These are phyloP conservation scores for Neopipo cinnamomea DNA, from an alignment of 2,113 vertebrate species.

Conservation along the genomic window DNA sequence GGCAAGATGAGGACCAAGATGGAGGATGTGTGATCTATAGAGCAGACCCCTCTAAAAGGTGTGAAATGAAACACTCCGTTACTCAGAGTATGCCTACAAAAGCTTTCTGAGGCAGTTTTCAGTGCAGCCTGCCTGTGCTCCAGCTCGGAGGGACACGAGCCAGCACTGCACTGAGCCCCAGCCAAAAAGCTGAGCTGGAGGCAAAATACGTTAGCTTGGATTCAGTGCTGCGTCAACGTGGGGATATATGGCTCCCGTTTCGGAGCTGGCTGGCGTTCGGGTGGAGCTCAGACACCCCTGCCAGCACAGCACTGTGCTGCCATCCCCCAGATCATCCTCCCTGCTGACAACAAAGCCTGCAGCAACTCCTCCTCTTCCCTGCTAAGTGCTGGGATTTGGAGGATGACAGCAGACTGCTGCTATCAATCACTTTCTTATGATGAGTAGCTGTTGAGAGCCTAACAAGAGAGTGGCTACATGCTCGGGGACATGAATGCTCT, in stretches of 20 bases:
- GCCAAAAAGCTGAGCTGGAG: neutral
- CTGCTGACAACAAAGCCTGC: neutral
- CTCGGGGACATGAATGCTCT: too few relatives aligned
- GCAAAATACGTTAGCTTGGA: neutral
- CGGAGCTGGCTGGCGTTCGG: accelerated
- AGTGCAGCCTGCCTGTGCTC: neutral
- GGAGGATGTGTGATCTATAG: neutral
- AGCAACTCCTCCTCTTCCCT: neutral
- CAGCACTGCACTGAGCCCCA: neutral
- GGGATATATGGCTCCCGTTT: accelerated
- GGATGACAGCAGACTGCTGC: neutral
- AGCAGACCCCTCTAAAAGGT: neutral
- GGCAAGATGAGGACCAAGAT: neutral
- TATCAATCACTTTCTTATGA: neutral
- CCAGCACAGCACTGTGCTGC: neutral
- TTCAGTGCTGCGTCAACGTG: neutral
- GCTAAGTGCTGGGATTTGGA: accelerated
- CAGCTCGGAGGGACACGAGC: neutral
- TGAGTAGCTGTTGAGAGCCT: too few relatives aligned
- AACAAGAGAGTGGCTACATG: too few relatives aligned
- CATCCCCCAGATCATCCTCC: neutral
- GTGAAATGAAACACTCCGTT: neutral
- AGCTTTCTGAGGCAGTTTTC: neutral
- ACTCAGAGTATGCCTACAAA: neutral
- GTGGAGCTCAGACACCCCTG: neutral